A percentile compares a stretch with the other conserved stretches of the same genome.
Evolutionary conservation across 2,888 invertebrate species (phyloP).

Genomic region (Drosophila flavopinicola): DNA sequence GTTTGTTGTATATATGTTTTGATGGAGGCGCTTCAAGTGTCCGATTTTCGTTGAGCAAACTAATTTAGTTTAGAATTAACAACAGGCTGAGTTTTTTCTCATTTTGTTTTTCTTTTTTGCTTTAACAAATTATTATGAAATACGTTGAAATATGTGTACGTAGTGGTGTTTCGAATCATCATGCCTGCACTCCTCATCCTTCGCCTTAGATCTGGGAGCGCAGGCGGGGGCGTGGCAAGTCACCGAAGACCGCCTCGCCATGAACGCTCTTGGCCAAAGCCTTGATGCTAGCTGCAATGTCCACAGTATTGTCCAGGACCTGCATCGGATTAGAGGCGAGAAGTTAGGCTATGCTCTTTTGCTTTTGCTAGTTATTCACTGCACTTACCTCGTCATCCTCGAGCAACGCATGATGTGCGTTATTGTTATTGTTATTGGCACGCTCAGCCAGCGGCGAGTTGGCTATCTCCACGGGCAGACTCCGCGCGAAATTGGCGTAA

Average conservation of each 20-base stretch:
- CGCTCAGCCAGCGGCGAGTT: conserved; percentile 79
- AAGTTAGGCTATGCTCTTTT: neutral
- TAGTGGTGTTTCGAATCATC: conserved; percentile 32
- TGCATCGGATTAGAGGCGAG: conserved; percentile 39
- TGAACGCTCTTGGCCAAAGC: conserved; percentile 96
- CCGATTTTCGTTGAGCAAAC: conserved; percentile 68
- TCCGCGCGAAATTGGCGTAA: conserved; percentile 87
- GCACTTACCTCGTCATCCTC: conserved; percentile 78
- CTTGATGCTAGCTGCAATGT: conserved; percentile 96
- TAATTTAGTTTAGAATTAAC: conserved; percentile 71
- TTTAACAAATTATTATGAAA: conserved; percentile 46
- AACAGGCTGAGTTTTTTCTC: conserved; percentile 26
- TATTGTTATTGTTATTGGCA: conserved; percentile 50
- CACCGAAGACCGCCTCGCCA: conserved; percentile 94
- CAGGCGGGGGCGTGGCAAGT: conserved; percentile 93
- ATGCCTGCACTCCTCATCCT: neutral
- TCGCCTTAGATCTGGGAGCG: conserved; percentile 90
- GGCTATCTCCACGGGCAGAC: conserved; percentile 92
- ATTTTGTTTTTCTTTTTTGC: neutral
- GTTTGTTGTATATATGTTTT: conserved; percentile 14
- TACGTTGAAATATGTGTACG: conserved; percentile 57
- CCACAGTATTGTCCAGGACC: conserved; percentile 88
- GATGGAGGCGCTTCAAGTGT: conserved; percentile 49
- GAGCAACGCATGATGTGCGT: conserved; percentile 25
- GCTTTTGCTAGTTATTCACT: neutral